These are phyloP conservation scores for Corvus moneduloides DNA, from an alignment of 2,113 vertebrate species.

Conservation along the genomic window DNA sequence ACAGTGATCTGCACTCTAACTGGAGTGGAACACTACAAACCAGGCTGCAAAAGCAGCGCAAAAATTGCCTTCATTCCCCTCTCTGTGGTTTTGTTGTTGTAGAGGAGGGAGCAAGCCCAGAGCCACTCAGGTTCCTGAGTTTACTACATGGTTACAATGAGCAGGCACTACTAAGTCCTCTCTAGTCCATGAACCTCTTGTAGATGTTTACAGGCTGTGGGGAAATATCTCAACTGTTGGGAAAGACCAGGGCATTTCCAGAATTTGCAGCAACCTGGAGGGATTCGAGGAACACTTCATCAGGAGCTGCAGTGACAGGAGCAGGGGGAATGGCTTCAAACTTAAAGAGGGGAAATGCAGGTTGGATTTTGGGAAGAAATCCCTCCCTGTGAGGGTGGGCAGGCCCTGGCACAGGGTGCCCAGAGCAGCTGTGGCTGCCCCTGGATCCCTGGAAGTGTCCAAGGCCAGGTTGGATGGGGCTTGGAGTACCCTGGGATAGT, in stretches of 20 bases:
- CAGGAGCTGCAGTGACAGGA: neutral
- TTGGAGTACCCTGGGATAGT: accelerated
- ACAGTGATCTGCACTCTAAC: constrained; percentile 40
- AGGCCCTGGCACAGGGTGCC: neutral
- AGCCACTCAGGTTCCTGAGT: neutral
- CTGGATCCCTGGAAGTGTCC: neutral
- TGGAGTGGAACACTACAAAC: constrained; percentile 54
- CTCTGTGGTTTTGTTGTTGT: neutral
- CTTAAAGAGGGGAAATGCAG: neutral
- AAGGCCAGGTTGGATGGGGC: accelerated
- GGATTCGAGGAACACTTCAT: neutral
- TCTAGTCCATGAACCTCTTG: neutral
- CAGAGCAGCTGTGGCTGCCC: neutral
- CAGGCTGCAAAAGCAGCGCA: neutral
- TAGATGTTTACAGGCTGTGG: neutral
- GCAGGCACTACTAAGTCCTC: neutral
- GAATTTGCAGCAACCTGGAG: neutral
- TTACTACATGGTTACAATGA: accelerated
- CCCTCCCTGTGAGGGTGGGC: neutral
- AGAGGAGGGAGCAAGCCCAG: neutral
- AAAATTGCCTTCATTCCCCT: neutral
- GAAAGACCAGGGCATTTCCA: neutral
- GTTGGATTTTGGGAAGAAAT: neutral
- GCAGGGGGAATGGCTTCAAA: neutral
- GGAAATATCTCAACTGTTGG: neutral